Evolutionary conservation across 2,888 invertebrate genomes (phyloP).

Genomic region (Drosophila neotestacea): DNA sequence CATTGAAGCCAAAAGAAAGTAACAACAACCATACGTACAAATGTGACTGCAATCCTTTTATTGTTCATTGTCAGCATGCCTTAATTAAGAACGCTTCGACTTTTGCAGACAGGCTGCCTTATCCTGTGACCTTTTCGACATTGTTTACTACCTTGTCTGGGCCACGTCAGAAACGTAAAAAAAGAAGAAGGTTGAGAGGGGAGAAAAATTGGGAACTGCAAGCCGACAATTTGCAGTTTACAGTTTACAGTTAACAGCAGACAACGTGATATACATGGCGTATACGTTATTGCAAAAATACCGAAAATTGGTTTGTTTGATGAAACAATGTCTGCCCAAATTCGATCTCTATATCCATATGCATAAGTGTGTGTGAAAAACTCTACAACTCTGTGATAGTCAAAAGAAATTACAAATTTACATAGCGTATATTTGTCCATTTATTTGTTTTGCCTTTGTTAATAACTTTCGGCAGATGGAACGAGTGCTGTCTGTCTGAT

Average conservation of each 20-base stretch:
- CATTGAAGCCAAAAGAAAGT: slow-evolving; percentile 45
- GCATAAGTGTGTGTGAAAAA: slow-evolving; percentile 6
- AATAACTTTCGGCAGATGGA: slow-evolving; percentile 40
- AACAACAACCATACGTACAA: slow-evolving; percentile 13
- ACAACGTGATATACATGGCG: slow-evolving; percentile 20
- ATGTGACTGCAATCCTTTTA: slow-evolving; percentile 56
- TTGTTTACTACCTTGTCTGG: slow-evolving; percentile 52
- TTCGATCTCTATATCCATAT: slow-evolving; percentile 35
- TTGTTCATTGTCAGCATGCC: slow-evolving; percentile 66
- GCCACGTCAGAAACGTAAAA: slow-evolving; percentile 9
- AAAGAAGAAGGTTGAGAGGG: not conserved
- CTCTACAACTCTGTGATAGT: slow-evolving; percentile 26
- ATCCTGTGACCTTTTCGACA: slow-evolving; percentile 18
- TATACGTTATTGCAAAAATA: slow-evolving; percentile 70
- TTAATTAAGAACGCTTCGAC: slow-evolving; percentile 72
- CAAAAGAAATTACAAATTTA: slow-evolving; percentile 42
- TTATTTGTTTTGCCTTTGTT: slow-evolving; percentile 30
- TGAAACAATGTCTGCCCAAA: slow-evolving; percentile 70
- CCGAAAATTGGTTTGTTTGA: slow-evolving; percentile 79
- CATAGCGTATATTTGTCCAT: slow-evolving; percentile 41
- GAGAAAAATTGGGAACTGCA: slow-evolving; percentile 37
- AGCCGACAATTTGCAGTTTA: slow-evolving; percentile 77
- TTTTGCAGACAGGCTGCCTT: slow-evolving; percentile 55
- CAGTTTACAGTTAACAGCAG: slow-evolving; percentile 67
- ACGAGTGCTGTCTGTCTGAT: not conserved